phyloP scores from a whole-genome alignment of 1,140 invertebrate species.

The Bombus confusus region DNA sequence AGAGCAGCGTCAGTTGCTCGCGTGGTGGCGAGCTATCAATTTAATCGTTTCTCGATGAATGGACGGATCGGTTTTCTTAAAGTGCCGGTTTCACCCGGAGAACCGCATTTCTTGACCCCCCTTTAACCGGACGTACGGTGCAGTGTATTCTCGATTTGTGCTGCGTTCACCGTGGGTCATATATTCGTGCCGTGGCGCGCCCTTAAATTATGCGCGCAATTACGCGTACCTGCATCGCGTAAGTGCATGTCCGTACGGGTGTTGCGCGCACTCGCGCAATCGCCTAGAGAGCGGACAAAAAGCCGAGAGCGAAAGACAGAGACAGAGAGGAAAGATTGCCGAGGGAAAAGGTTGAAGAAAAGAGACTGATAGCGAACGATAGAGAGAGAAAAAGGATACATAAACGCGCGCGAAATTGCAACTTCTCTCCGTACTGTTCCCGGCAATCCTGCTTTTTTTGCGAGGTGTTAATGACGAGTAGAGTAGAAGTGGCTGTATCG shows the following conservation, averaged over 20 bases:
- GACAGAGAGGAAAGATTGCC: neutral
- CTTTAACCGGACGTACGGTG: constrained; percentile 13
- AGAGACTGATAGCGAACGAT: neutral
- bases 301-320: constrained; percentile 4
- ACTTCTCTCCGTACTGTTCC: neutral
- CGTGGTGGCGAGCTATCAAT: constrained; percentile 70
- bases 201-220: constrained; percentile 80
- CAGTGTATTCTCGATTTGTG: constrained; percentile 20
- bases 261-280: constrained; percentile 32
- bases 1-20: constrained; percentile 43
- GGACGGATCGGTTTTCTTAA: constrained; percentile 76
- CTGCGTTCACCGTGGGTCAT: constrained; percentile 44
- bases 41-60: constrained; percentile 69
- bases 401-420: neutral
- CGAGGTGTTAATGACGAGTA: constrained; percentile 57
- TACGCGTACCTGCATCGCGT: constrained; percentile 68
- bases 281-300: constrained; percentile 29
- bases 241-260: constrained; percentile 47
- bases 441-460: neutral
- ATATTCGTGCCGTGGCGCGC: constrained; percentile 64
- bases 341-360: no score
- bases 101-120: constrained; percentile 48
- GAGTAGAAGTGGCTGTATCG: constrained; percentile 54
- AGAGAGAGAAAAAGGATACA: neutral
- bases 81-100: constrained; percentile 67